Conservation (phyloP, 2,888 invertebrate genomes). For the Shargacucullia verbasci region DNA sequence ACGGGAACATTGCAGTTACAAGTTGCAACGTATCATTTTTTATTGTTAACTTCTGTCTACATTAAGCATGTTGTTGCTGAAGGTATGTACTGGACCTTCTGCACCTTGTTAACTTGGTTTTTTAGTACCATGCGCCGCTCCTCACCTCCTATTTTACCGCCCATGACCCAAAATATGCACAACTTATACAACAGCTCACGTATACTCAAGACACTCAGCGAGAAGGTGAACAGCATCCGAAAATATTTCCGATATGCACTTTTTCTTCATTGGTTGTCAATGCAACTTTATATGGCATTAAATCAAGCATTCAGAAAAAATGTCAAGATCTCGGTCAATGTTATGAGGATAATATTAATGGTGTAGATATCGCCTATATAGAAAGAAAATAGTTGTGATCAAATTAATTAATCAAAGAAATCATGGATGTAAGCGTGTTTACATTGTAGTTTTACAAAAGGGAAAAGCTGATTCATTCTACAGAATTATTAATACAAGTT, state of each 20-base stretch:
- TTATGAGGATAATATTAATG: constrained; percentile 8
- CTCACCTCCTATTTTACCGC: constrained; percentile 35
- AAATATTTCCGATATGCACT: constrained; percentile 27
- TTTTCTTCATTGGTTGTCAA: constrained; percentile 28
- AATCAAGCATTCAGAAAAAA: constrained; percentile 27
- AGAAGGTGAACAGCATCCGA: constrained; percentile 44
- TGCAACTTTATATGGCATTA: constrained; percentile 30
- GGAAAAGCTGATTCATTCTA: background rate
- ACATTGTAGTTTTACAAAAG: background rate
- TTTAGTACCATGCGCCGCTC: constrained; percentile 23
- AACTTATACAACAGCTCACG: constrained; percentile 42
- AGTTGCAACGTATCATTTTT: background rate
- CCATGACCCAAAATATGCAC: constrained; percentile 58
- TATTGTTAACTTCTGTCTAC: background rate
- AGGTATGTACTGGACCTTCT: constrained; percentile 24
- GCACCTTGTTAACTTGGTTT: constrained; percentile 4
- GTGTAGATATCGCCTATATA: background rate
- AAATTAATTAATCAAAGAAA: too few relatives aligned
- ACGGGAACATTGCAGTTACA: background rate
- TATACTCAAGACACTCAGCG: constrained; percentile 12
- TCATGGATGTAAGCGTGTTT: too few relatives aligned
- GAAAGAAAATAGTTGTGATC: background rate
- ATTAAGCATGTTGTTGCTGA: background rate
- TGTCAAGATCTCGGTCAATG: constrained; percentile 48
- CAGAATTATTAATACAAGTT: too few relatives aligned